Evolutionary conservation across 2,113 vertebrate species (phyloP).

Genomic region (Chinchilla lanigera): DNA sequence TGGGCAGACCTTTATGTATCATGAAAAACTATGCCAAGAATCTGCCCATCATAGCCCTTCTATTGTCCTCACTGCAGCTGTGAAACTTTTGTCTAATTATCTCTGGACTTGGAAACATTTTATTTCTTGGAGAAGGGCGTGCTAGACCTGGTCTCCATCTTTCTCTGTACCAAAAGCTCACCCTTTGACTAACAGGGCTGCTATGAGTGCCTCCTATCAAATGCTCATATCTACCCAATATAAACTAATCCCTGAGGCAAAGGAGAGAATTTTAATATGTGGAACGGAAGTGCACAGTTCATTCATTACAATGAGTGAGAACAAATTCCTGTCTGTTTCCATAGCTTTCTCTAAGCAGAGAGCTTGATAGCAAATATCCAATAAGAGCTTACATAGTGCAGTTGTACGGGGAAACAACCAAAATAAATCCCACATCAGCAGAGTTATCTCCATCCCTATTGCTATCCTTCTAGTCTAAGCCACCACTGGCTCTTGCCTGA

Average conservation of each 20-base stretch:
- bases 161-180: background rate
- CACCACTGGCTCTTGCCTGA: background rate
- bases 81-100: slow-evolving; percentile 71
- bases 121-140: slow-evolving; percentile 49
- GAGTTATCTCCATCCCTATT: background rate
- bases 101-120: slow-evolving; percentile 53
- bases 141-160: background rate
- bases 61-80: slow-evolving; percentile 4
- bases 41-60: slow-evolving; percentile 50
- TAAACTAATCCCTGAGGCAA: slow-evolving; percentile 15
- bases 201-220: background rate
- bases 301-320: background rate
- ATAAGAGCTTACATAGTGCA: background rate
- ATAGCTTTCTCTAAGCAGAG: slow-evolving; percentile 2
- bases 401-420: background rate
- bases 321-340: background rate
- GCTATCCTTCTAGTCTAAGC: background rate
- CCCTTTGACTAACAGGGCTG: background rate
- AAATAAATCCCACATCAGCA: background rate
- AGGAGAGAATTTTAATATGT: background rate
- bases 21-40: slow-evolving; percentile 66
- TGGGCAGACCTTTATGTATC: slow-evolving; percentile 39
- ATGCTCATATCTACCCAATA: background rate
- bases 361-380: background rate
- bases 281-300: background rate